Base-by-base conservation (phyloP, 2,797 vertebrate genomes). In the Naso thynnoides region DNA sequence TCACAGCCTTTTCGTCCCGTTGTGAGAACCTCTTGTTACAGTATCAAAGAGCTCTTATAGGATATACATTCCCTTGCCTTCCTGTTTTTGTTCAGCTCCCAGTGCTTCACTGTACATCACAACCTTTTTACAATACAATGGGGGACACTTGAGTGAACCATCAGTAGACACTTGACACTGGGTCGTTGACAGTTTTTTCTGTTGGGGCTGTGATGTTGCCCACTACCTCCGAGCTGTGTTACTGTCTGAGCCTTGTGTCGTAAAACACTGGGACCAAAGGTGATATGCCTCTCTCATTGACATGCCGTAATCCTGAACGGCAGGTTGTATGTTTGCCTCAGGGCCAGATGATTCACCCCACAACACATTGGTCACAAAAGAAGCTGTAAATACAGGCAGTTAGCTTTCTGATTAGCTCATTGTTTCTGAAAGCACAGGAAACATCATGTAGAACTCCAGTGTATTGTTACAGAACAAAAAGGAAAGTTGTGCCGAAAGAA, bases 361-460 rank as follows among this genome's bases (percentile, higher is more conserved):
- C 21, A 3, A 67, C 72, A 76, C 76, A 3, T 8, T 53, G 76
- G 53, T 74, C 58, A 79, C 78, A 88, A 80, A 82, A 66, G 71
- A 44, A 79, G 72, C 62, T 57, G 64, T 82, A 73, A 79, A 86
- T 73, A 62, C 61, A 41, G 48, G 36, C 65, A 5, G 61, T 76
- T 23, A 16, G 60, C 72, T 63, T 80, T 85, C 77, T 13, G 57
- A 75, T 86, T 77, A 72, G 67, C 73, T 78, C 73, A 86, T 86
- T 89, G 87, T 89, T 85, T 85, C 59, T 59, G 26, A 80, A 75
- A 81, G 56, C 27, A 69, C 78, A 83, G 78, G 85, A 89, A 89
- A 79, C 80, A 62, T 86, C 85, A 67, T 60, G 49, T 80, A 70
- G 78, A 59, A 78, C 78, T 80, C 69, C 6, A 73, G 39, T 50